Percentiles rank a stretch among this genome's conserved stretches.
Conservation (phyloP, 2,888 invertebrate genomes). For the Poecilobothrus nobilitatus region DNA sequence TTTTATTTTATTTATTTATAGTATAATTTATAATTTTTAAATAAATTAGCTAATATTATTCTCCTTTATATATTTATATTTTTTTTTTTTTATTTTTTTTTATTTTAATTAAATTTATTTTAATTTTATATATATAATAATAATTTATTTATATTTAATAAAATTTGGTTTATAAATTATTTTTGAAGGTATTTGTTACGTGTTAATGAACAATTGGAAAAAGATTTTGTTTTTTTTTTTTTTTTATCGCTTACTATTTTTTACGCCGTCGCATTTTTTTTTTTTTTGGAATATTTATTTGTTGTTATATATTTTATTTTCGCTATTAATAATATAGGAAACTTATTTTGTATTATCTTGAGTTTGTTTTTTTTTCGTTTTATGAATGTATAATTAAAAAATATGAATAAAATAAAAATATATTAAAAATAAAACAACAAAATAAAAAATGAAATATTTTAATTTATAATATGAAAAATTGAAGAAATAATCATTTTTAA, state of each 20-base stretch:
- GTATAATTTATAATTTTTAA: neutral
- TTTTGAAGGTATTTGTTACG: neutral
- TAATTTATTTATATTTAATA: neutral
- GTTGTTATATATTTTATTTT: neutral
- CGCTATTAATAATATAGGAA: neutral
- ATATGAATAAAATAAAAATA: too few species aligned
- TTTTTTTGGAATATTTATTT: neutral
- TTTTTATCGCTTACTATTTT: neutral
- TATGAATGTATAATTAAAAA: too few species aligned
- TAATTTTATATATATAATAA: neutral
- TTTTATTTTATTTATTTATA: neutral
- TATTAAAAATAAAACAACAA: too few species aligned
- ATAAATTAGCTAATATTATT: conserved; percentile 6
- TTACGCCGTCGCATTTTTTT: neutral
- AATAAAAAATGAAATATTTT: too few species aligned
- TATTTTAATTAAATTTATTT: neutral
- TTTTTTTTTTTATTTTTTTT: neutral
- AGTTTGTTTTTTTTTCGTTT: neutral
- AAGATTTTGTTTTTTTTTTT: conserved; percentile 4
- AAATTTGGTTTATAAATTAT: neutral
- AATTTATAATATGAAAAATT: too few species aligned
- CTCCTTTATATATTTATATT: neutral
- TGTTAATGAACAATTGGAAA: neutral
- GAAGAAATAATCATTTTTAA: too few species aligned
- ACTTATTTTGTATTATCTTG: neutral